phyloP scores from a whole-genome alignment of 2,888 invertebrate genomes.

The Acholoe squamosa region DNA sequence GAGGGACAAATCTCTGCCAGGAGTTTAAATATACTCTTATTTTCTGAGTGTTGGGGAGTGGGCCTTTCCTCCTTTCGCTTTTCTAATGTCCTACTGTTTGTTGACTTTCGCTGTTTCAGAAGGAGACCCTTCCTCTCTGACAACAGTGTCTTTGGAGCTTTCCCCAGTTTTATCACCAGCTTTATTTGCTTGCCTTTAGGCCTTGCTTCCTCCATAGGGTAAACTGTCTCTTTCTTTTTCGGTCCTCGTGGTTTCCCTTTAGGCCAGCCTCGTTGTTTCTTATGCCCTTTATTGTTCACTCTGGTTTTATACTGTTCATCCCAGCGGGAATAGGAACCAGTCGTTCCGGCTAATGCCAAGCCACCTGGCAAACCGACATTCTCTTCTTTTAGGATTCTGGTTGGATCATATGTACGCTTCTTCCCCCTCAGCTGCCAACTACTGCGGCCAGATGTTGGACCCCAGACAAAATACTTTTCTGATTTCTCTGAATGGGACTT shows the following conservation, averaged over 20 bases:
- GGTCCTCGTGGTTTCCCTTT: slow-evolving; percentile 15
- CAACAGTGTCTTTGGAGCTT: background rate
- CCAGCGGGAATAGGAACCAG: background rate
- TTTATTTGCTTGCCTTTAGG: slow-evolving; percentile 2
- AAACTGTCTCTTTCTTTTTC: background rate
- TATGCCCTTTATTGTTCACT: background rate
- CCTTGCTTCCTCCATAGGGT: background rate
- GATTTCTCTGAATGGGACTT: background rate
- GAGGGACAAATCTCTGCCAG: background rate
- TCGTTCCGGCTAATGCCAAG: background rate
- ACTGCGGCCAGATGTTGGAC: slow-evolving; percentile 34
- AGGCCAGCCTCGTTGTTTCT: background rate
- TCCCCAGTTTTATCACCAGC: slow-evolving; percentile 11
- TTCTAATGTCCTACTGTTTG: background rate
- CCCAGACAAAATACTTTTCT: slow-evolving; percentile 25
- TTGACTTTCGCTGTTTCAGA: background rate
- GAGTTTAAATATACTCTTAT: background rate
- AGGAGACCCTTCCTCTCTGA: background rate
- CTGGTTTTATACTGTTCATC: background rate
- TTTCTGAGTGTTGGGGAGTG: background rate
- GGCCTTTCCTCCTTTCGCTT: background rate
- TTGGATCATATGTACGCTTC: slow-evolving; percentile 29
- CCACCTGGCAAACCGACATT: background rate
- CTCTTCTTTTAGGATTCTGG: background rate
- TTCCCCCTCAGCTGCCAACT: slow-evolving; percentile 40